Evolutionary conservation across 2,113 vertebrate species (phyloP).

Genomic region (Alosa alosa): DNA sequence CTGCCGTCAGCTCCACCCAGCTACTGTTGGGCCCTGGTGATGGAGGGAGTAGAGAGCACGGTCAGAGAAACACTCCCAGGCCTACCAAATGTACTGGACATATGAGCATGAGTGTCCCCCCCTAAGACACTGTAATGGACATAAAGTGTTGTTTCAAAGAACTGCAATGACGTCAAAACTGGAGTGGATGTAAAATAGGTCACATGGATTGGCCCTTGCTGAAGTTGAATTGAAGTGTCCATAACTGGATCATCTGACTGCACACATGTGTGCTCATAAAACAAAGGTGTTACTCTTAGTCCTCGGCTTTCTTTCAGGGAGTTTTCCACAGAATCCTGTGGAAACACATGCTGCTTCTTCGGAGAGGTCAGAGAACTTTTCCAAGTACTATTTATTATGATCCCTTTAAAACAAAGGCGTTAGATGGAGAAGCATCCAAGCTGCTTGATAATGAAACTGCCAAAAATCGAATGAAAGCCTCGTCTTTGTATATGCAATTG

Average conservation of each 20-base stretch:
- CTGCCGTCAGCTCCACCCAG: constrained; percentile 74
- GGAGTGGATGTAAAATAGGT: too few relatives aligned
- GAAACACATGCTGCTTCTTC: not conserved
- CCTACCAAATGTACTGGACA: too few relatives aligned
- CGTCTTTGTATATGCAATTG: not conserved
- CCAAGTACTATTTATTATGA: not conserved
- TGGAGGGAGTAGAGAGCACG: not conserved
- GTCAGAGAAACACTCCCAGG: not conserved
- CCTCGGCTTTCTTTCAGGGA: too few relatives aligned
- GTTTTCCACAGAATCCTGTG: not conserved
- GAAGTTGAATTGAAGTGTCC: too few relatives aligned
- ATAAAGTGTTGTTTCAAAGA: not conserved
- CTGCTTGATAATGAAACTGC: not conserved
- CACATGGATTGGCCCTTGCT: too few relatives aligned
- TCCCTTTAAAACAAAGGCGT: not conserved
- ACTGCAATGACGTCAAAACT: not conserved
- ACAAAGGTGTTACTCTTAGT: too few relatives aligned
- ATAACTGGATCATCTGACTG: too few relatives aligned
- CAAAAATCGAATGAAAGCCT: not conserved
- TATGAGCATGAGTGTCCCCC: not conserved
- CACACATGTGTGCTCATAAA: too few relatives aligned
- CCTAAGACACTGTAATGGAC: not conserved
- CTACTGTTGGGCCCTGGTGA: constrained; percentile 61
- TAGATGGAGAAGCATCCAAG: not conserved
- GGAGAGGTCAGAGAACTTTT: not conserved